Conservation (phyloP, 1,140 invertebrate genomes). For the Melanaphis sacchari region DNA sequence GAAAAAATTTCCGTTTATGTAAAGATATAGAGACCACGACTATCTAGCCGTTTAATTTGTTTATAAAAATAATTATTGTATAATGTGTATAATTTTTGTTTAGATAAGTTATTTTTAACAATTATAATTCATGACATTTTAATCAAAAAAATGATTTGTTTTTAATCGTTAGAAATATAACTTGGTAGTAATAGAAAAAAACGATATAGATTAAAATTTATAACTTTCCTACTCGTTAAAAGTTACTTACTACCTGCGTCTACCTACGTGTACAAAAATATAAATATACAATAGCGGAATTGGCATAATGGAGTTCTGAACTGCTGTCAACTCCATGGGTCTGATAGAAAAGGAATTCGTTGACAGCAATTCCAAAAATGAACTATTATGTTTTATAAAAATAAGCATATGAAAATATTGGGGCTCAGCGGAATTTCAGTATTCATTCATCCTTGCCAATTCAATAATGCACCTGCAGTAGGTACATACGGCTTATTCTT, state of each 20-base stretch:
- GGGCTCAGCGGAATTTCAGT: neutral
- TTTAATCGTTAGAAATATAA: too few species aligned
- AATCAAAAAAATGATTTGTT: too few species aligned
- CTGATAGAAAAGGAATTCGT: neutral
- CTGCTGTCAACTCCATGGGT: too few species aligned
- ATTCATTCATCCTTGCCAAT: neutral
- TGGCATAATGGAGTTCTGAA: too few species aligned
- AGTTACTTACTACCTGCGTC: neutral
- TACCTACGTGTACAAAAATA: neutral
- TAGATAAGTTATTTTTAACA: too few species aligned
- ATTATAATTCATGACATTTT: too few species aligned
- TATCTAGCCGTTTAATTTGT: too few species aligned
- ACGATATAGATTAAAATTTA: neutral
- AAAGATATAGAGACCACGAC: too few species aligned
- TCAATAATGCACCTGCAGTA: neutral
- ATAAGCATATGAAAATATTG: neutral
- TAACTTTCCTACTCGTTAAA: neutral
- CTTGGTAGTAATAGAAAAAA: too few species aligned
- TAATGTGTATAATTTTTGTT: too few species aligned
- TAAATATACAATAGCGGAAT: neutral
- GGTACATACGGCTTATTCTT: neutral
- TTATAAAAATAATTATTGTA: too few species aligned
- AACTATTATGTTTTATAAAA: neutral
- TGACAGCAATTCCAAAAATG: neutral
- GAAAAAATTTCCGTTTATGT: too few species aligned